Conservation (phyloP, 2,888 invertebrate genomes). For the Xylota segnis region DNA sequence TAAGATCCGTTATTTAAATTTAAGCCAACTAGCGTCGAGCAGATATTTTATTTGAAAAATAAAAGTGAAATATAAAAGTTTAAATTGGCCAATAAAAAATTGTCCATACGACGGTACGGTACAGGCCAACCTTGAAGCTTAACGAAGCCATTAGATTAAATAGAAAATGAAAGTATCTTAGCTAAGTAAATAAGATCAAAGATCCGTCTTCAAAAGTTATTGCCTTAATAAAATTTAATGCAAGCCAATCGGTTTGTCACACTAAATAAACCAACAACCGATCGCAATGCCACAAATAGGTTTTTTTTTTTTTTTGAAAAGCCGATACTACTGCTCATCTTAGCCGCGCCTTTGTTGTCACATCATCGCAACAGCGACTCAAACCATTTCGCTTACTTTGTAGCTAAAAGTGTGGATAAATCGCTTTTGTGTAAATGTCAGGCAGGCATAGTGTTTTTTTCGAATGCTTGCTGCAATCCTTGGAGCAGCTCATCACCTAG, state of each 20-base stretch:
- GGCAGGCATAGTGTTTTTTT: not conserved
- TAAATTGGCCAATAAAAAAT: not conserved
- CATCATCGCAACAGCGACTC: slow-evolving; percentile 5
- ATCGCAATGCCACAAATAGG: slow-evolving; percentile 3
- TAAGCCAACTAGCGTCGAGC: not conserved
- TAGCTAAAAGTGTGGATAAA: not conserved
- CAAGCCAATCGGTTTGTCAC: not conserved
- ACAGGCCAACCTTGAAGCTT: slow-evolving; percentile 17
- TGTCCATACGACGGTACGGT: not conserved
- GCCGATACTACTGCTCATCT: not conserved
- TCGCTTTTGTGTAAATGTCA: slow-evolving; percentile 16
- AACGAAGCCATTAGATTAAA: slow-evolving; percentile 26
- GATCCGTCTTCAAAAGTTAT: slow-evolving; percentile 11
- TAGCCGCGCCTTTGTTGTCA: slow-evolving; percentile 19
- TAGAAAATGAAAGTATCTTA: slow-evolving; percentile 21
- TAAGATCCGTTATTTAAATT: slow-evolving; percentile 38
- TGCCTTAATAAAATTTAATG: slow-evolving; percentile 24
- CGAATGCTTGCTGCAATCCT: not conserved
- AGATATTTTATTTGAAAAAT: slow-evolving; percentile 1
- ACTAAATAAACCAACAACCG: slow-evolving; percentile 4
- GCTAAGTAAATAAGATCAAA: slow-evolving; percentile 24
- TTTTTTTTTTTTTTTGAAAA: not conserved
- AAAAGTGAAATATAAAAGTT: not conserved
- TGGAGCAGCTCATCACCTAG: not conserved
- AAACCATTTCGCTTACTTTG: slow-evolving; percentile 19